phyloP scores from a whole-genome alignment of 2,888 invertebrate genomes.

The Dyspetes luteomarginatus region DNA sequence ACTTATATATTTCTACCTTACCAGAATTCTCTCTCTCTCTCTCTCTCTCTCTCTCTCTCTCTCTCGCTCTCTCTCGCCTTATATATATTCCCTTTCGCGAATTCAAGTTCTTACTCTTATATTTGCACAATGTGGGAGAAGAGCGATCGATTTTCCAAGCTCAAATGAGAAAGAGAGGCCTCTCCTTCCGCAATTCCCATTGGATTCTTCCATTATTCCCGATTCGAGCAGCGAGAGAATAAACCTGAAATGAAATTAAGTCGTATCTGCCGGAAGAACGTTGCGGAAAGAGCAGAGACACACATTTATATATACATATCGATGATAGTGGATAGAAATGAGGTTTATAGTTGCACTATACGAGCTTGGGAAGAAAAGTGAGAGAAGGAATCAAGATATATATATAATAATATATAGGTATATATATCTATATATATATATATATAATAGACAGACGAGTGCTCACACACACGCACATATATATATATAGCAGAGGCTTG shows the following conservation, averaged over 20 bases:
- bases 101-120: constrained; percentile 61
- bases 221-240: constrained; percentile 33
- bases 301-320: not conserved
- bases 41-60: constrained; percentile 7
- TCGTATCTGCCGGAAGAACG: constrained; percentile 53
- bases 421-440: not conserved
- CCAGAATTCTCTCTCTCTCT: constrained; percentile 36
- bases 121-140: constrained; percentile 32
- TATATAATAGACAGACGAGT: not conserved
- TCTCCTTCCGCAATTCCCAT: constrained; percentile 30
- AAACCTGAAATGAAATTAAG: constrained; percentile 66
- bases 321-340: constrained; percentile 10
- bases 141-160: constrained; percentile 53
- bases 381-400: constrained; percentile 31
- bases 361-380: constrained; percentile 39
- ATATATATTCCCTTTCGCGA: constrained; percentile 44
- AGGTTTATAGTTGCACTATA: constrained; percentile 23
- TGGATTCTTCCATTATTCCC: constrained; percentile 43
- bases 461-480: not conserved
- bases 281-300: constrained; percentile 27
- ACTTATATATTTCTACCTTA: constrained; percentile 64
- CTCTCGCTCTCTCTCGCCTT: constrained; percentile 24
- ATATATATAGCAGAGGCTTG: not conserved
- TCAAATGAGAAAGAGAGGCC: constrained; percentile 45
- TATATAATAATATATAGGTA: not conserved